These are phyloP conservation scores for Stomorhina lunata DNA, from an alignment of 2,888 invertebrate species.

Conservation along the genomic window DNA sequence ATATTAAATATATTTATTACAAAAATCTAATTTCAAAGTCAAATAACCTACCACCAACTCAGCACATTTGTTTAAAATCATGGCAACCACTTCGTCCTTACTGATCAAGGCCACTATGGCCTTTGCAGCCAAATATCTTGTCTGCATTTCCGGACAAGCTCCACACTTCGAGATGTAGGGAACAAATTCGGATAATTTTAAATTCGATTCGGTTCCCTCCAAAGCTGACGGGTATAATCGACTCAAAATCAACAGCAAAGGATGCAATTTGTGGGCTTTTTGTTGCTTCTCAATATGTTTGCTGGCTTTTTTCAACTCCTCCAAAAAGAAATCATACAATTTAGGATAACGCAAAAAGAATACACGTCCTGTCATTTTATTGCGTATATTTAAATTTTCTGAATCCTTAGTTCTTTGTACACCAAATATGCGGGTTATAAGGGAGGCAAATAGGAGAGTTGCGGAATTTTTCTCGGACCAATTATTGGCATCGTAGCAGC, in stretches of 20 bases:
- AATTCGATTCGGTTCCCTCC: constrained; percentile 85
- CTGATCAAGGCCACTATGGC: constrained; percentile 84
- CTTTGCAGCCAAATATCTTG: constrained; percentile 86
- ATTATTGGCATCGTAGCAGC: constrained; percentile 85
- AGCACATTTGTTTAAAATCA: constrained; percentile 70
- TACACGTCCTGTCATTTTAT: constrained; percentile 87
- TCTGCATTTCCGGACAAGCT: constrained; percentile 84
- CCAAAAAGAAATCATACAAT: constrained; percentile 82
- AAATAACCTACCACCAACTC: constrained; percentile 69
- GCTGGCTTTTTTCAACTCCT: constrained; percentile 77
- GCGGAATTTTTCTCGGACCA: constrained; percentile 94
- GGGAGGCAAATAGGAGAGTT: constrained; percentile 89
- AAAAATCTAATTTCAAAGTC: not conserved
- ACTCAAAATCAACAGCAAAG: constrained; percentile 88
- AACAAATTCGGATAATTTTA: constrained; percentile 85
- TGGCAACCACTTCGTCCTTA: constrained; percentile 74
- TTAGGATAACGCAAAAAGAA: constrained; percentile 87
- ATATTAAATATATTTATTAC: not conserved
- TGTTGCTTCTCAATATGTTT: constrained; percentile 71
- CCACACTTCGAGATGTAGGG: constrained; percentile 84
- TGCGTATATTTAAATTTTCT: constrained; percentile 83
- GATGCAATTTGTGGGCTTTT: constrained; percentile 84
- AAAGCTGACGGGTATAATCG: constrained; percentile 88
- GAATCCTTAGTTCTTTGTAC: constrained; percentile 84
- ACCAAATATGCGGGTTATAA: constrained; percentile 93